These are phyloP conservation scores for Crenuchus spilurus DNA, from an alignment of 2,797 vertebrate species.

Conservation along the genomic window DNA sequence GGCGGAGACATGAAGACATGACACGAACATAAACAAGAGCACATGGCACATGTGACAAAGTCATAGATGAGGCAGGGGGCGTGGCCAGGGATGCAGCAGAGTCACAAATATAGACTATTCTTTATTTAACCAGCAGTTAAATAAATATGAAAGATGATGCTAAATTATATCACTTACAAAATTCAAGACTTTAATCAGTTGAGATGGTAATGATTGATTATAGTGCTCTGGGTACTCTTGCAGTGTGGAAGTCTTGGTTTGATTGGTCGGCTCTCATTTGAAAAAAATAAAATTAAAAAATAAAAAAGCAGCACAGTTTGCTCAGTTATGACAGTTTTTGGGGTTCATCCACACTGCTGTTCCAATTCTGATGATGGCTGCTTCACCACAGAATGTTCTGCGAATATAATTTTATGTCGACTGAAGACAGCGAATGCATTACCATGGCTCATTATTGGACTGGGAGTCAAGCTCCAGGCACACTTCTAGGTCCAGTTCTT, in stretches of 20 bases:
- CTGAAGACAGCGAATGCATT: not conserved
- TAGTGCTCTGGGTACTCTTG: too few species aligned
- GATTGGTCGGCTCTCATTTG: not conserved
- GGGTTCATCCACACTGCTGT: not conserved
- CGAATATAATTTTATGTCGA: not conserved
- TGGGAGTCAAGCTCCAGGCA: not conserved
- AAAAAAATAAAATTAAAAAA: not conserved
- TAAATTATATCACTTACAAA: too few species aligned
- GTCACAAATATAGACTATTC: too few species aligned
- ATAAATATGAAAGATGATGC: too few species aligned
- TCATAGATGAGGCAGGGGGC: too few species aligned
- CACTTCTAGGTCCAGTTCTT: conserved; percentile 5
- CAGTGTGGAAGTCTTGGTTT: not conserved
- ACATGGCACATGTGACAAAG: too few species aligned
- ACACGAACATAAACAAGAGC: too few species aligned
- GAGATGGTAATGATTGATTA: too few species aligned
- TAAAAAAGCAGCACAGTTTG: not conserved
- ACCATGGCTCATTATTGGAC: not conserved
- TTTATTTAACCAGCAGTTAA: too few species aligned
- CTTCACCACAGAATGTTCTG: not conserved
- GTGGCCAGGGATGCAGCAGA: too few species aligned
- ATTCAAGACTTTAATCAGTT: too few species aligned
- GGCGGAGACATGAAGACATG: too few species aligned
- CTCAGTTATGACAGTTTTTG: not conserved
- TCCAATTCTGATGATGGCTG: not conserved